Percentiles rank a stretch among this genome's conserved stretches.
These are phyloP conservation scores for Peromyscus maniculatus DNA, from an alignment of 2,113 vertebrate species.

Conservation along the genomic window DNA sequence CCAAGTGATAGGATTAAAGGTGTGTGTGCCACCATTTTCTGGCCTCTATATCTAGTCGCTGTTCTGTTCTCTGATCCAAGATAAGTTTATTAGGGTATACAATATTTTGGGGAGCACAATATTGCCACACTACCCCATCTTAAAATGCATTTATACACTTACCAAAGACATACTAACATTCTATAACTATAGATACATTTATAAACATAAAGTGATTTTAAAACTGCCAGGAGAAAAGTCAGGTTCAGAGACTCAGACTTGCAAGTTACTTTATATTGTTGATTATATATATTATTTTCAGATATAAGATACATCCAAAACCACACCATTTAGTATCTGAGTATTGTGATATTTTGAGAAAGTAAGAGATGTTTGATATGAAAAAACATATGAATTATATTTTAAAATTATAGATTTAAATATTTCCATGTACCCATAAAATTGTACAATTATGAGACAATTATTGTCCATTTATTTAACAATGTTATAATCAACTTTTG, in stretches of 20 bases:
- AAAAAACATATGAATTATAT: not conserved
- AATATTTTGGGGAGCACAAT: too few relatives aligned
- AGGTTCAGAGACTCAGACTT: not conserved
- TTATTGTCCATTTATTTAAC: not conserved
- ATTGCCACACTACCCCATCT: not conserved
- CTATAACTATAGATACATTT: not conserved
- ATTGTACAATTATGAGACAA: not conserved
- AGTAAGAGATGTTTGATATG: not conserved
- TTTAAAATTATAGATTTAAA: not conserved
- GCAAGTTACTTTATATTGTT: not conserved
- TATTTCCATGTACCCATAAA: not conserved
- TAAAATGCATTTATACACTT: not conserved
- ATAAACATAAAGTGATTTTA: not conserved
- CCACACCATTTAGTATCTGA: not conserved
- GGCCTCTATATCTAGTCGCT: too few relatives aligned
- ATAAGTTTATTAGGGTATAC: too few relatives aligned
- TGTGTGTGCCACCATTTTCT: too few relatives aligned
- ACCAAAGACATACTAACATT: too few relatives aligned
- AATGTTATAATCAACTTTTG: not conserved
- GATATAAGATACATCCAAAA: not conserved
- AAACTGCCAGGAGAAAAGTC: not conserved
- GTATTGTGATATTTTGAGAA: not conserved
- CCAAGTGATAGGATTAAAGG: too few relatives aligned
- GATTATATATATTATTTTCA: not conserved
- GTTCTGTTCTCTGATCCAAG: too few relatives aligned